phyloP scores from a whole-genome alignment of 2,797 vertebrate species.

The Falco rusticolus region DNA sequence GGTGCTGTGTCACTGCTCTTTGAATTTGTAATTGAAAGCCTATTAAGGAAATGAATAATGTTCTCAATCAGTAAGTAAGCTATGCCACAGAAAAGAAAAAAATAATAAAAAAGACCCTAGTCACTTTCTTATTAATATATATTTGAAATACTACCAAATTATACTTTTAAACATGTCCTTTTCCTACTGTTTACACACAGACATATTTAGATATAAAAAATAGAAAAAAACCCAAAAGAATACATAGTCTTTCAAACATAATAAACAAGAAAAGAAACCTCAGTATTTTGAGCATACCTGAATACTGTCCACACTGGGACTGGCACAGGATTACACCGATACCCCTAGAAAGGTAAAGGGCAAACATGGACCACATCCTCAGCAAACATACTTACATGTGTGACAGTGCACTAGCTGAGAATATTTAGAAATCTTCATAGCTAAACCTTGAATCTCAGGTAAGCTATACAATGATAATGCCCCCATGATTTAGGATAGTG shows the following conservation, averaged over 20 bases:
- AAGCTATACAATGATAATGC: not conserved
- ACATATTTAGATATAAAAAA: not conserved
- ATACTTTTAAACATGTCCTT: not conserved
- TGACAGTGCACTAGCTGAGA: not conserved
- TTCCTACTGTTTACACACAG: not conserved
- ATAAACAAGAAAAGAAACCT: accelerated
- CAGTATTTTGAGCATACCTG: not conserved
- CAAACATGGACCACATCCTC: not conserved
- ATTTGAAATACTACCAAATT: not conserved
- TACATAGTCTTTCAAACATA: not conserved
- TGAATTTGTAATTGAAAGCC: not conserved
- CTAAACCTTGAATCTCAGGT: not conserved
- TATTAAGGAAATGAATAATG: not conserved
- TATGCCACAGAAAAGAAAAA: not conserved
- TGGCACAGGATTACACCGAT: not conserved
- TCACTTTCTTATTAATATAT: accelerated
- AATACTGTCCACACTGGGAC: not conserved
- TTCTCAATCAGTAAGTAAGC: not conserved
- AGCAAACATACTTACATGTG: not conserved
- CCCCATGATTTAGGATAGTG: not conserved
- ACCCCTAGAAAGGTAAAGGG: not conserved
- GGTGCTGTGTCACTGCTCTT: not conserved
- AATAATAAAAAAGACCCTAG: not conserved
- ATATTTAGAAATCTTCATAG: not conserved
- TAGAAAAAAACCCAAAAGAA: not conserved